These are phyloP conservation scores for Eurytoma californica DNA, from an alignment of 2,888 invertebrate species.

Conservation along the genomic window DNA sequence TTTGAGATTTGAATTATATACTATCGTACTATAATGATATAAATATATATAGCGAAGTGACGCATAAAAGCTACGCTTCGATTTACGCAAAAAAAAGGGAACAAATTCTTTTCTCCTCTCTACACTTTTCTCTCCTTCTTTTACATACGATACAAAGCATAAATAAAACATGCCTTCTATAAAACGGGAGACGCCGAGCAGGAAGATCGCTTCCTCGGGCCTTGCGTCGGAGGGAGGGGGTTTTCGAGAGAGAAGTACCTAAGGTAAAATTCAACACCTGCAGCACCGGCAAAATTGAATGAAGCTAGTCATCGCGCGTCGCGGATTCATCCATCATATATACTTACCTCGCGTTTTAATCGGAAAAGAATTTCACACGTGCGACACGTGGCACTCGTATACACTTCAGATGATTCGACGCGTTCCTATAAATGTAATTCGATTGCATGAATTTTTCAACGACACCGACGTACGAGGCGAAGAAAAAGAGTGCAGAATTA, in stretches of 20 bases:
- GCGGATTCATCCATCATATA: background rate
- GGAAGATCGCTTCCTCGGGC: background rate
- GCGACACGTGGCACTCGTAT: background rate
- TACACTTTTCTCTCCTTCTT: conserved; percentile 27
- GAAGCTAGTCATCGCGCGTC: conserved; percentile 26
- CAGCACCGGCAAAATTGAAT: conserved; percentile 9
- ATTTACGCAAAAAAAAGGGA: conserved; percentile 53
- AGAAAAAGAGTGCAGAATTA: background rate
- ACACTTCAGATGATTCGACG: conserved; percentile 1
- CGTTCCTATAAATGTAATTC: conserved; percentile 7
- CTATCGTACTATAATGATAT: conserved; percentile 13
- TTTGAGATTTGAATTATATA: conserved; percentile 47
- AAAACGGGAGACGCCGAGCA: background rate
- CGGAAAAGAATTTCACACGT: conserved; percentile 9
- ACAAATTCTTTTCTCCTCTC: conserved; percentile 54
- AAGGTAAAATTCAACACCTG: conserved; percentile 11
- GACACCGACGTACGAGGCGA: background rate
- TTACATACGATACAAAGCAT: conserved; percentile 33
- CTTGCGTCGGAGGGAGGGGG: background rate
- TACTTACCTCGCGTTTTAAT: conserved; percentile 27
- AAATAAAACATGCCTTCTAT: conserved; percentile 43
- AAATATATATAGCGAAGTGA: conserved; percentile 46
- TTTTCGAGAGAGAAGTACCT: conserved; percentile 9
- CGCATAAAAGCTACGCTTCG: conserved; percentile 41
- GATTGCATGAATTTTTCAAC: conserved; percentile 13